phyloP scores from a whole-genome alignment of 2,888 invertebrate species.

The Corythucha ciliata region DNA sequence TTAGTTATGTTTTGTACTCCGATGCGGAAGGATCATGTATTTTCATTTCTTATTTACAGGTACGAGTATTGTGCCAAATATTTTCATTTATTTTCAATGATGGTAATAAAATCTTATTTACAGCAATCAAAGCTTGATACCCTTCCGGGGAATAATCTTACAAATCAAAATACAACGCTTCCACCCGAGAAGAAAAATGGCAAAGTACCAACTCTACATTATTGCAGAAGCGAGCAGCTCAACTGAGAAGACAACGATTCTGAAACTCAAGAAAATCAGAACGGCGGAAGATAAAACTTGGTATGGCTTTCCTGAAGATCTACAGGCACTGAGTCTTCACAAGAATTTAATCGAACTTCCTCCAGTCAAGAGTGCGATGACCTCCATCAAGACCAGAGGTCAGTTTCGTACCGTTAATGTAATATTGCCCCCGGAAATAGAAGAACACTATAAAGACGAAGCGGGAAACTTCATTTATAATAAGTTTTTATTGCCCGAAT shows the following conservation, averaged over 20 bases:
- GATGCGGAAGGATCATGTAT: too few relatives aligned
- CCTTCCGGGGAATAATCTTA: too few relatives aligned
- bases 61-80: too few relatives aligned
- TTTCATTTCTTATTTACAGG: too few relatives aligned
- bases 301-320: conserved; percentile 19
- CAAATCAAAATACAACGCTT: too few relatives aligned
- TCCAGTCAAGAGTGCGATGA: conserved; percentile 8
- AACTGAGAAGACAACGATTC: conserved; percentile 18
- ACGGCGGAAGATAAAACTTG: conserved; percentile 14
- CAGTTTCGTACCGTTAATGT: conserved; percentile 18
- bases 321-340: conserved; percentile 10
- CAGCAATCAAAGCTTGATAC: too few relatives aligned
- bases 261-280: conserved; percentile 20
- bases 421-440: conserved; percentile 17
- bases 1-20: too few relatives aligned
- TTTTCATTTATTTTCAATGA: too few relatives aligned
- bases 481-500: conserved; percentile 14
- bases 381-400: conserved; percentile 20
- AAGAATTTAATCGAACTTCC: conserved; percentile 16
- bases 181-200: neutral
- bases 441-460: conserved; percentile 14
- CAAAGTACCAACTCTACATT: conserved; percentile 15
- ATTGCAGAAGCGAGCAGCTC: conserved; percentile 14
- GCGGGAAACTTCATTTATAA: conserved; percentile 21
- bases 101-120: too few relatives aligned